phyloP scores from a whole-genome alignment of 2,888 invertebrate genomes.

The Euzophera pinguis region DNA sequence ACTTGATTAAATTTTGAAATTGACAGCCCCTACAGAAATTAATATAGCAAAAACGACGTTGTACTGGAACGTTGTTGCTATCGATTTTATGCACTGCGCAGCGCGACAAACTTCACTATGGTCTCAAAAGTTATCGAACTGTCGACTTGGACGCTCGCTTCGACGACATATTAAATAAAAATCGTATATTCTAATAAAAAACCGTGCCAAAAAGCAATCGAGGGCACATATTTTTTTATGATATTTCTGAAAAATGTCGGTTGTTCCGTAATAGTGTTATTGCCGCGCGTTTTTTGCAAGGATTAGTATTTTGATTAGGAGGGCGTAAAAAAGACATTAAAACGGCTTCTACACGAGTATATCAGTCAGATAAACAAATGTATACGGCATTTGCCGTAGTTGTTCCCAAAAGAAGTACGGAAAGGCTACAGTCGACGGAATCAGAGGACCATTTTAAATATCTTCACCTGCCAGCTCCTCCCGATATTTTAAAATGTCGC shows the following conservation, averaged over 20 bases:
- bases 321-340: slow-evolving; percentile 41
- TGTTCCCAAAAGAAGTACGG: slow-evolving; percentile 31
- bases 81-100: slow-evolving; percentile 23
- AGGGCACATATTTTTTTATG: slow-evolving; percentile 6
- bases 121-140: slow-evolving; percentile 22
- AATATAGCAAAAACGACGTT: slow-evolving; percentile 5
- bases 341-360: slow-evolving; percentile 51
- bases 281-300: slow-evolving; percentile 12
- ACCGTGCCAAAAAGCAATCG: slow-evolving; percentile 15
- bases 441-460: slow-evolving; percentile 63
- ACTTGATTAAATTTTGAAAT: background rate
- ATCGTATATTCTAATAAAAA: background rate
- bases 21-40: background rate
- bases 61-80: slow-evolving; percentile 10
- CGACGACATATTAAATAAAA: slow-evolving; percentile 8
- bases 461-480: slow-evolving; percentile 61
- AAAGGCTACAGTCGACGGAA: slow-evolving; percentile 60
- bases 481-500: slow-evolving; percentile 71
- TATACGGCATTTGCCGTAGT: slow-evolving; percentile 56
- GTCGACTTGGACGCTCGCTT: slow-evolving; percentile 20
- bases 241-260: slow-evolving; percentile 17
- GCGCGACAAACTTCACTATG: slow-evolving; percentile 16
- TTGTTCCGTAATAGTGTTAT: slow-evolving; percentile 13
- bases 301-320: slow-evolving; percentile 27
- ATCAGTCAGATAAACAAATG: slow-evolving; percentile 12